Conservation (phyloP, 2,797 vertebrate genomes). For the Tauraco hartlaubi region DNA sequence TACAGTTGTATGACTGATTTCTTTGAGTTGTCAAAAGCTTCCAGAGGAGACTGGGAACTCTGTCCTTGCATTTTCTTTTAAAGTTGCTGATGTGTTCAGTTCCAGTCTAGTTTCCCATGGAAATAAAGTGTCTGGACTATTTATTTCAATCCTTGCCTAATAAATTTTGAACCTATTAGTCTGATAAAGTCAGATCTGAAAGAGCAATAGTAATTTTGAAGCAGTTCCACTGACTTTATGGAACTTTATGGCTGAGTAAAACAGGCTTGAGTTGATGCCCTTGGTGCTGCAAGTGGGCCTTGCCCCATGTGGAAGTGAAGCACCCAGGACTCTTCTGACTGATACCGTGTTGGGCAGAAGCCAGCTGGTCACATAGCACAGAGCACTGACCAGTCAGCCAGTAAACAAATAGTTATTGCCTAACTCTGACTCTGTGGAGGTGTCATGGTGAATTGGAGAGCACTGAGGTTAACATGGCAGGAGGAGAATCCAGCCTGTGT, state of each 20-base stretch:
- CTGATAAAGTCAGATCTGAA: neutral
- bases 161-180: neutral
- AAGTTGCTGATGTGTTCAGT: neutral
- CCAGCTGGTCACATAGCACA: neutral
- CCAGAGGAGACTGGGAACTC: neutral
- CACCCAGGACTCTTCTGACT: neutral
- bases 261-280: neutral
- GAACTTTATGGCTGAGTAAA: neutral
- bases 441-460: neutral
- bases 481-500: neutral
- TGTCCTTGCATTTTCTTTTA: neutral
- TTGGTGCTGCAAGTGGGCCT: rapidly evolving
- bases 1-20: neutral
- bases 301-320: neutral
- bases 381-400: neutral
- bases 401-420: neutral
- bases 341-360: neutral
- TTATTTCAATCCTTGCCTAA: neutral
- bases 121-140: neutral
- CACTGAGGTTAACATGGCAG: rapidly evolving
- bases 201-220: neutral
- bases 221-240: neutral
- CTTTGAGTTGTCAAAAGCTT: neutral
- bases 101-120: neutral
- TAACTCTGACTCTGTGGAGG: neutral